Base-by-base conservation (phyloP, 2,113 vertebrate genomes). In the Gadus chalcogrammus region DNA sequence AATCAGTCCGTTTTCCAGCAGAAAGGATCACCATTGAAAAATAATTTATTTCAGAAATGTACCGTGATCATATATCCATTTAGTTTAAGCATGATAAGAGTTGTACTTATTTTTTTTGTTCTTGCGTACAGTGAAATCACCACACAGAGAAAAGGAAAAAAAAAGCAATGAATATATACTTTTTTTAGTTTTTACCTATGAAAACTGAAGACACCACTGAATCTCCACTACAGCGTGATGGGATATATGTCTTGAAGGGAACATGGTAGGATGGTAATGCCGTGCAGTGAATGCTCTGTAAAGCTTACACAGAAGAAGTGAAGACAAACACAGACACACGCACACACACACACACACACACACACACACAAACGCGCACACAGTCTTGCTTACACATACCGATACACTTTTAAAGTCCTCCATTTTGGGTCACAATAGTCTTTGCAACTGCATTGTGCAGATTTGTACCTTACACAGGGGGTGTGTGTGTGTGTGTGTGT, bases 1-100 rank as follows among this genome's bases (percentile, higher is more conserved):
- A 48, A 48, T 12, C 42, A 9, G 42, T 48, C 42, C 8, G 42
- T 48, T 48, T 48, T 81, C 70, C 72, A 79, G 42, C 42, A 48
- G 69, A 68, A 74, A 0, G 1, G 3, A 48, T 59, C 74, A 87
- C 89, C 89, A 91, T 91, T 90, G 88, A 90, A 92, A 91, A 90
- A 91, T 90, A 87, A 90, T 91, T 90, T 91, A 91, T 91, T 91
- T 91, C 82, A 81, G 88, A 91, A 91, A 91, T 85, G 86, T 88
- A 86, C 84, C 82, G 87, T 88, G 88, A 91, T 89, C 85, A 89
- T 87, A 90, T 89, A 88, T 90, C 83, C 90, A 91, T 85, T 88
- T 88, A 90, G 82, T 83, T 84, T 84, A 83, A 80, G 88, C 86
- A 87, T 87, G 88, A 88, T 87, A 88, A 88, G 85, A 84, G 78